Base-by-base conservation (phyloP, 1,140 invertebrate genomes). In the Formica selysi region DNA sequence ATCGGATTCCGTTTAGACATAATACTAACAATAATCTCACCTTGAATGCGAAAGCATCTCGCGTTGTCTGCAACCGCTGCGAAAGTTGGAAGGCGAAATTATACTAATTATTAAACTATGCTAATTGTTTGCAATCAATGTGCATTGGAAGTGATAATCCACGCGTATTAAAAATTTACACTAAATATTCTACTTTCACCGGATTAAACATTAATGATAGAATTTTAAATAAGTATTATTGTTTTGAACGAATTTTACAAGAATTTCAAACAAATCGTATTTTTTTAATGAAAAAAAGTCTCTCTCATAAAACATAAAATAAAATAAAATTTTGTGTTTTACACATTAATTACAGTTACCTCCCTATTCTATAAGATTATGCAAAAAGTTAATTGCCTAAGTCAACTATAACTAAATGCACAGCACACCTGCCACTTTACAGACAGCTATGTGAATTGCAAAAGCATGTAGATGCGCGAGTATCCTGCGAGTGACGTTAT, bases 1-100 rank as follows among this genome's bases (percentile, higher is more conserved):
- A 88, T 81, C 76, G 76, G 32, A 26, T 11, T 11, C 62, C 76
- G 71, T 51, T 51, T 76, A 80, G 71, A 86, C 84, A 44, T 81
- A 88, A 73, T 57, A 85, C 57, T 70, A 76, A 22, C 44, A 73
- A 29, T 26, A 48, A 83, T 41, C 29, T 32, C 26, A 38, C 2
- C 6, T 4, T 22, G 19, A 71, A 41, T 13, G n/a, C 54, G 54
- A 61, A 70, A 29, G 22, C 2, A 3, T 68, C n/a, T 79, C 32
- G 29, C n/a, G 8, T 41, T 36, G 16, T 51, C 29, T 19, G 68
- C 68, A 73, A 61, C n/a, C 13, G 8, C 5, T 67, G 44, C 62
- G 22, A 51, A 68, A 70, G 10, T 64, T 70, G 10, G 38, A 57
- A 54, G 26, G 26, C n/a, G 13, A 32, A 54, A 70, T 80, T 54